Conservation (phyloP, 2,113 vertebrate genomes). For the Stictonetta naevosa region DNA sequence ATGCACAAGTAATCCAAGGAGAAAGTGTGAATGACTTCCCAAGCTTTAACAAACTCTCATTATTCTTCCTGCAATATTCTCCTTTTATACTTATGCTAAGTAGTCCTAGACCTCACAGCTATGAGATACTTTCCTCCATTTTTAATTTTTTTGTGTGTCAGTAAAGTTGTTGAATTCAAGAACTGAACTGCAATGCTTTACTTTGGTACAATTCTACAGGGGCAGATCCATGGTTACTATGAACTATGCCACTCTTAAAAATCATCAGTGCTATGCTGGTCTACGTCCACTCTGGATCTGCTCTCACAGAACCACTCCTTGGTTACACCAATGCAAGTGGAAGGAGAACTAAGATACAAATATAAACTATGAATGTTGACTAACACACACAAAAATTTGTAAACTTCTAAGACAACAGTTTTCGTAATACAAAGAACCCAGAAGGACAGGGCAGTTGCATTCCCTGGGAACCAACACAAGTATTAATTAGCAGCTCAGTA, state of each 20-base stretch:
- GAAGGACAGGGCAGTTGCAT: not conserved
- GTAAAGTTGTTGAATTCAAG: not conserved
- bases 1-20: not conserved
- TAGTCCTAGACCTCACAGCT: not conserved
- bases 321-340: not conserved
- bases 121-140: not conserved
- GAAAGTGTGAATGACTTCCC: not conserved
- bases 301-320: not conserved
- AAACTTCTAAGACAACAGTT: not conserved
- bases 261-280: not conserved
- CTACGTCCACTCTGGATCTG: not conserved
- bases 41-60: constrained; percentile 17
- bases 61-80: not conserved
- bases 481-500: not conserved
- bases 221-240: not conserved
- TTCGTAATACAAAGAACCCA: not conserved
- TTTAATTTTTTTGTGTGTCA: not conserved
- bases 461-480: not conserved
- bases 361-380: not conserved
- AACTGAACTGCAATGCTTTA: not conserved
- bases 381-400: not conserved
- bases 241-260: not conserved
- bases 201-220: not conserved
- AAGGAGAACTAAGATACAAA: not conserved
- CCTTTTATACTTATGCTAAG: not conserved